Base-by-base conservation (phyloP, 1,140 invertebrate genomes). In the Euura lappo region DNA sequence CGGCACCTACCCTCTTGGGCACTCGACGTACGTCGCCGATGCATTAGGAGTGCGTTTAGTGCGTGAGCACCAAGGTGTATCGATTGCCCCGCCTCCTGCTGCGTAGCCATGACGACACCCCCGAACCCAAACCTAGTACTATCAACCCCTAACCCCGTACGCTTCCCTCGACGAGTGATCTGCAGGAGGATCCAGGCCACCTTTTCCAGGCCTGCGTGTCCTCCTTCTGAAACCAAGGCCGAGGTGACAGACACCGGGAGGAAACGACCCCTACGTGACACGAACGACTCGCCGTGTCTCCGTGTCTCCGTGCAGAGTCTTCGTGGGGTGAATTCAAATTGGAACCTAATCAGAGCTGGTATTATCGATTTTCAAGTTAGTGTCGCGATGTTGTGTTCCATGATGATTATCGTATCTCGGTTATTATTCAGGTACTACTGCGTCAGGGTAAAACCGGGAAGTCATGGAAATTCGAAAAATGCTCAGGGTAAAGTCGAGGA, bases 21-120 rank as follows among this genome's bases (percentile, higher is more conserved):
- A 28, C 28, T 28, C 28, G 28, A 28, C 28, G 28, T 28, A 28
- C 28, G 28, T 60, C 51, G 8, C 13, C 8, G 13, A 60, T 60
- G 51, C 51, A 60, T 60, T n/a, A 60, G 80, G 82, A 82, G 80
- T 82, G 76, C 79, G 80, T 77, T 80, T 77, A 80, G 79, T 79
- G 81, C 80, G 82, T 82, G 81, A 79, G 81, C 51, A 82, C 83
- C 84, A 86, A 85, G 85, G 85, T 87, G 83, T 86, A 87, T 88
- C 85, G 86, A 88, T 87, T 87, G 86, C 85, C 83, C 84, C 86
- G 85, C 86, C 86, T 77, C 85, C 85, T 78, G 83, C 84, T 86
- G 84, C 84, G 86, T 87, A 85, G 83, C 78, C 86, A 88, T 88
- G 86, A 87, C 86, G 83, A 88, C 86, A 86, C 84, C 81, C 85